Evolutionary conservation across 2,797 vertebrate species (phyloP).

Genomic region (Mus minutoides): DNA sequence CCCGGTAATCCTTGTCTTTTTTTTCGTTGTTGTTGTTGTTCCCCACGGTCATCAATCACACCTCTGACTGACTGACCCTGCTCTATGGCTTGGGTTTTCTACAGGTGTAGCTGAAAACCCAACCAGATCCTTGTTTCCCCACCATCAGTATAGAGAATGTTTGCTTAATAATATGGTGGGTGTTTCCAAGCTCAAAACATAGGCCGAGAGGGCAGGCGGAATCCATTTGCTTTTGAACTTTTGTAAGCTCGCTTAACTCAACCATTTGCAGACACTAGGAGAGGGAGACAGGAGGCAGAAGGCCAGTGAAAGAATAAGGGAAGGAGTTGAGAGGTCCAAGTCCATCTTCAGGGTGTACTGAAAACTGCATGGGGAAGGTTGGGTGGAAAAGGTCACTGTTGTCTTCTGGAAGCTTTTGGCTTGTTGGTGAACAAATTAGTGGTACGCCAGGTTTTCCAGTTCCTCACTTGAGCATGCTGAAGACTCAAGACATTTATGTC

Average conservation of each 20-base stretch:
- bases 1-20: constrained; percentile 23
- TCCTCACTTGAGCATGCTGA: neutral
- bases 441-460: neutral
- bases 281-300: neutral
- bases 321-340: neutral
- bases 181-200: constrained; percentile 17
- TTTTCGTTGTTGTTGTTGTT: constrained; percentile 27
- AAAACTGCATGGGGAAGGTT: neutral
- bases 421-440: neutral
- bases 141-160: neutral
- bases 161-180: constrained; percentile 43
- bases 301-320: neutral
- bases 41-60: constrained; percentile 66
- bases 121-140: constrained; percentile 52
- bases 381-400: neutral
- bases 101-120: constrained; percentile 52
- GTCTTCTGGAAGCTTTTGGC: neutral
- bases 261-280: neutral
- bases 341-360: neutral
- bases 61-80: constrained; percentile 32
- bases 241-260: neutral
- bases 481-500: neutral
- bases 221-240: neutral
- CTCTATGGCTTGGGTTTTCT: constrained; percentile 51
- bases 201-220: neutral